These are phyloP conservation scores for Drosophila sordidapex DNA, from an alignment of 2,888 invertebrate genomes.

Conservation along the genomic window DNA sequence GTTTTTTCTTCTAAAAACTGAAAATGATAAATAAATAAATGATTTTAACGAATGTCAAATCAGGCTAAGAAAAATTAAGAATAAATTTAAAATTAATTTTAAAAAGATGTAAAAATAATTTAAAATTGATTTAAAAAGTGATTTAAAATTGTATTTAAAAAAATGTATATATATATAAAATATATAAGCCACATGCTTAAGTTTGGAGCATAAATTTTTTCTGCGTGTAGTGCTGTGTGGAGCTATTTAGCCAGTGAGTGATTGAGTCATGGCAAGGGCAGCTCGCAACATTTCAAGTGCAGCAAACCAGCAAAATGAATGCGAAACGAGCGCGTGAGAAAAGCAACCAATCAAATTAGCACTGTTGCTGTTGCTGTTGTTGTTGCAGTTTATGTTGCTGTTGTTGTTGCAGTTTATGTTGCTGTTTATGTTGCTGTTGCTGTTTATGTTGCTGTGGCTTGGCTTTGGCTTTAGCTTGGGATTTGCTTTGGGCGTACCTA, in stretches of 20 bases:
- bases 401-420: neutral
- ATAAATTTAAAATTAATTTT: neutral
- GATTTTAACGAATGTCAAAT: neutral
- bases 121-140: neutral
- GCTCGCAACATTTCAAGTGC: constrained; percentile 58
- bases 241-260: constrained; percentile 33
- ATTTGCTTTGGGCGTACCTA: constrained; percentile 34
- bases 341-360: constrained; percentile 59
- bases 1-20: neutral
- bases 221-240: constrained; percentile 5
- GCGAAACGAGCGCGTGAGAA: constrained; percentile 76
- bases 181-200: neutral
- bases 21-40: neutral
- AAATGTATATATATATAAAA: neutral
- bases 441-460: constrained; percentile 9
- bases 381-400: constrained; percentile 2
- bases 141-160: neutral
- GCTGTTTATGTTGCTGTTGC: neutral
- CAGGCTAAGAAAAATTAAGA: neutral
- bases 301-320: constrained; percentile 40
- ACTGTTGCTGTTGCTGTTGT: constrained; percentile 2
- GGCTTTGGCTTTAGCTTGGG: constrained; percentile 3
- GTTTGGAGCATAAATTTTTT: neutral
- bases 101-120: too few species aligned
- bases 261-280: constrained; percentile 77